Evolutionary conservation across 2,888 invertebrate species (phyloP), one percentile per base, ranked within the genome.

Genomic region (Taenaris catops): DNA sequence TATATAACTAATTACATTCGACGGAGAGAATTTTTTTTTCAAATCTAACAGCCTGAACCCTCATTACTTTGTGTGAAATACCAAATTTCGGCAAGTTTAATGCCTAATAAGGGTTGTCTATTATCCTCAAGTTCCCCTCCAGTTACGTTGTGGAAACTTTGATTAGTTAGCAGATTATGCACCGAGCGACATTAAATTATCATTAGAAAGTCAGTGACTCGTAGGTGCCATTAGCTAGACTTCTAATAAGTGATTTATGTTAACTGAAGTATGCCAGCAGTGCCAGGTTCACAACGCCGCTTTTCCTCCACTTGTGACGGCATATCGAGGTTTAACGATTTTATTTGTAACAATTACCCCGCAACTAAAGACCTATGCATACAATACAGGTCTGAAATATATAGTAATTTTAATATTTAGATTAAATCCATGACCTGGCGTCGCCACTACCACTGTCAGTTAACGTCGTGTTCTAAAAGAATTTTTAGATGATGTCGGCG

Each of bases 201-300:
- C 71, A 72, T 80, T 79, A 76, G 70, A 64, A 66, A 69, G 64
- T 56, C 68, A 69, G 33, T 66, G 61, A 54, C 64, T 59, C 57
- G 57, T 63, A 68, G 62, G 58, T 59, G 55, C 66, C 68, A 69
- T 76, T 73, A 78, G 66, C 59, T 64, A 59, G 50, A 58, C 58
- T 58, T 60, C 58, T 70, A 72, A 76, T 76, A 65, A 78, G 61
- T 74, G 74, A 78, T 76, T 69, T 71, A 69, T 57, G 72, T 62
- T 64, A 68, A 70, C 67, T 72, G 58, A 63, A 71, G 69, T 71
- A 63, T 69, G 69, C 51, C 3, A n/a, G n/a, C n/a, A 52, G 55
- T 62, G 69, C 67, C 60, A 62, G 62, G 55, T 60, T 61, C 50
- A 53, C 55, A 51, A 51, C 49, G 53, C 53, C 51, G 58, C 58